Evolutionary conservation across 2,888 invertebrate genomes (phyloP).

Genomic region (Folsomia candida): DNA sequence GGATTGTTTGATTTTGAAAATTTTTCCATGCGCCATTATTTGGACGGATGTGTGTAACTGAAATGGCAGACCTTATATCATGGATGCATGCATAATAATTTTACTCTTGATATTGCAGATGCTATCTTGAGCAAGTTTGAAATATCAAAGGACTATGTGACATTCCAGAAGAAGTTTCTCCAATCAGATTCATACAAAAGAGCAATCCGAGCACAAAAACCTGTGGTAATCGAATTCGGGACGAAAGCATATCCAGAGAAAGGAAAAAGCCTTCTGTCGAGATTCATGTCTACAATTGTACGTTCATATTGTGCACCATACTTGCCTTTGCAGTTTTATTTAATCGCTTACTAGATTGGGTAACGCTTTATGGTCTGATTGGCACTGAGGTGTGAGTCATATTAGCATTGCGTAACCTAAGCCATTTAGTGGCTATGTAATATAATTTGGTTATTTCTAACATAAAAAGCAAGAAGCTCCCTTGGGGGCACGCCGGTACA

Average conservation of each 20-base stretch:
- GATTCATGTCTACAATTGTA: conserved; percentile 51
- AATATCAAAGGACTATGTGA: conserved; percentile 54
- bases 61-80: neutral
- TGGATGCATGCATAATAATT: neutral
- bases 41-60: conserved; percentile 28
- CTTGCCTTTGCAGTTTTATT: too few species aligned
- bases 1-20: conserved; percentile 56
- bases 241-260: conserved; percentile 48
- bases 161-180: conserved; percentile 54
- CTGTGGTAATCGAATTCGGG: conserved; percentile 58
- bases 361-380: neutral
- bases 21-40: conserved; percentile 47
- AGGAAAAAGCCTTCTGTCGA: conserved; percentile 42
- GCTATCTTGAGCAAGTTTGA: conserved; percentile 57
- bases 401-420: too few species aligned
- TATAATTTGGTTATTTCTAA: too few species aligned
- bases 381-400: neutral
- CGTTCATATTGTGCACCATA: too few species aligned
- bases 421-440: too few species aligned
- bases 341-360: neutral
- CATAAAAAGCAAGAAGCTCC: too few species aligned
- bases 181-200: conserved; percentile 57
- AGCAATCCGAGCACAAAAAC: conserved; percentile 54
- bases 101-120: conserved; percentile 38
- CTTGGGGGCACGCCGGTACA: too few species aligned